phyloP scores from a whole-genome alignment of 2,888 invertebrate genomes.

The Ariolimax columbianus region DNA sequence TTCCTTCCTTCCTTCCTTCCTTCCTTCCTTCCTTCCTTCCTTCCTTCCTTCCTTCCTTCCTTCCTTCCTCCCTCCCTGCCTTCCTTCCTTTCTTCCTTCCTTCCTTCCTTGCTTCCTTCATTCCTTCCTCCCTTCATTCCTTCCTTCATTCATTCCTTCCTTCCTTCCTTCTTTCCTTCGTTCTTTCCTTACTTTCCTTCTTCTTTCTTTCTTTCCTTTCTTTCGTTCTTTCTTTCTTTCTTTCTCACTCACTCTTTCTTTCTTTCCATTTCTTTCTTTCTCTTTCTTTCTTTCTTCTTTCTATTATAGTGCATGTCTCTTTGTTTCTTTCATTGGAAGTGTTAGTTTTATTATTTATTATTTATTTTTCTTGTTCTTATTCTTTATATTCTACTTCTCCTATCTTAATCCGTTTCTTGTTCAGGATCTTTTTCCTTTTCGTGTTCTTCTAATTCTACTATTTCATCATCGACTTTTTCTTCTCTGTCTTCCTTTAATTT shows the following conservation, averaged over 20 bases:
- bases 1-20: neutral
- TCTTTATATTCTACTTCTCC: neutral
- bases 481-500: too few relatives aligned
- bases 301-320: too few relatives aligned
- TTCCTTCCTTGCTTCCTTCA: too few relatives aligned
- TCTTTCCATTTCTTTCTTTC: conserved; percentile 9
- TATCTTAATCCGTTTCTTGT: too few relatives aligned
- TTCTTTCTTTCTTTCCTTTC: neutral
- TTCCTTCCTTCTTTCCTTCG: neutral
- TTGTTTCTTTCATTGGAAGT: too few relatives aligned
- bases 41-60: neutral
- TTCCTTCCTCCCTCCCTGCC: neutral
- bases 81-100: neutral
- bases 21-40: neutral
- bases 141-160: conserved; percentile 18
- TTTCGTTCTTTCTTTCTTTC: neutral
- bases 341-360: too few relatives aligned
- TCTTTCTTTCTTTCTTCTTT: conserved; percentile 4
- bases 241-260: neutral
- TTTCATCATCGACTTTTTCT: too few relatives aligned
- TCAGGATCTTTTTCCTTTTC: too few relatives aligned
- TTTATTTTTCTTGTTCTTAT: neutral
- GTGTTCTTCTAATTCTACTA: too few relatives aligned
- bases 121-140: conserved; percentile 4
- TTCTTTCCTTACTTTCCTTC: too few relatives aligned